These are phyloP conservation scores for Thunnus maccoyii DNA, from an alignment of 2,113 vertebrate genomes.

Conservation along the genomic window DNA sequence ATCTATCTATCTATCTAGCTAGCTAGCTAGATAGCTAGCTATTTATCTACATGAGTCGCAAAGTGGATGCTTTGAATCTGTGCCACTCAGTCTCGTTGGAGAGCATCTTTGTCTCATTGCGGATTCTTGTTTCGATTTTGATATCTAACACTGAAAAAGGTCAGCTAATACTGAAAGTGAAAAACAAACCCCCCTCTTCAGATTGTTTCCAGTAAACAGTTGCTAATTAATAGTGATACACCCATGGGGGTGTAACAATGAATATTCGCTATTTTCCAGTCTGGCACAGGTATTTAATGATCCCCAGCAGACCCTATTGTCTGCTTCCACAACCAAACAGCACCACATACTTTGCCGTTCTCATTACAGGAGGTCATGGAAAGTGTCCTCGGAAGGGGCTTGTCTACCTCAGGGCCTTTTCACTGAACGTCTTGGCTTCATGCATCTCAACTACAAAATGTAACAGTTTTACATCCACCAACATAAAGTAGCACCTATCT, in stretches of 20 bases:
- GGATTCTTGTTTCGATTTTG: neutral
- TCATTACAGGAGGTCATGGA: conserved; percentile 80
- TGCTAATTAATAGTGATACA: conserved; percentile 40
- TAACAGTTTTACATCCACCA: conserved; percentile 62
- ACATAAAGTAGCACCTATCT: conserved; percentile 52
- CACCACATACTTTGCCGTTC: conserved; percentile 70
- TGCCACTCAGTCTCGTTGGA: neutral
- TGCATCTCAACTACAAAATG: conserved; percentile 47
- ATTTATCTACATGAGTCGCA: neutral
- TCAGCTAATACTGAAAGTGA: conserved; percentile 1
- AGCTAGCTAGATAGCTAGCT: neutral
- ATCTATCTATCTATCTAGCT: neutral
- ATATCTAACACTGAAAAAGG: conserved; percentile 7
- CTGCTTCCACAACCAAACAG: conserved; percentile 58
- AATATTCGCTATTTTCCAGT: conserved; percentile 59
- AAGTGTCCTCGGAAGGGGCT: conserved; percentile 75
- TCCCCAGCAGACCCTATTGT: conserved; percentile 68
- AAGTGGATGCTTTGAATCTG: neutral
- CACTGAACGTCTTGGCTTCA: conserved; percentile 64
- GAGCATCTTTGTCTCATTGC: conserved; percentile 7
- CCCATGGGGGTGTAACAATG: conserved; percentile 39
- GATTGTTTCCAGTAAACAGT: conserved; percentile 38
- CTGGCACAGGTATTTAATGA: conserved; percentile 62
- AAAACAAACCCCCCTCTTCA: conserved; percentile 29
- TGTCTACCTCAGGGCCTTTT: conserved; percentile 57